Evolutionary conservation across 92 coral and sea anemone genomes (phyloP), one percentile per base, ranked within the genome.

Genomic region (Anthopleura xanthogrammica): DNA sequence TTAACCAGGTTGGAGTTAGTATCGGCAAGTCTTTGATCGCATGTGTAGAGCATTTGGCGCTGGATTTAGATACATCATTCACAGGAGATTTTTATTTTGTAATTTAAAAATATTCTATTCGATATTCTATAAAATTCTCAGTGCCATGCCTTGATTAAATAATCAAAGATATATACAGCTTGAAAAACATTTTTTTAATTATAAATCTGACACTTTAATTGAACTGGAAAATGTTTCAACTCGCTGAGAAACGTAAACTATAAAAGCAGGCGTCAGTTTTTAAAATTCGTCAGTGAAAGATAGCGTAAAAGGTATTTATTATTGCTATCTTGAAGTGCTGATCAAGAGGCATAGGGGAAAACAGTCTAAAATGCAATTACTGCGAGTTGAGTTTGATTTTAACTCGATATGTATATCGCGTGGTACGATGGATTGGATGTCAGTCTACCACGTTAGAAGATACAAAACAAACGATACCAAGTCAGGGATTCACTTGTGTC

Each of bases 321-420:
- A 68, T 36, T 68, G 74, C 74, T 68, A 68, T 68, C 29, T 29
- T 68, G 74, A 68, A 68, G 74, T 24, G 74, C 16, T 23, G 41
- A 36, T 29, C 41, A 68, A 68, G 74, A 68, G 41, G 74, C 74
- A 42, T 2, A 64, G 72, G 42, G 41, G 16, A 36, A 68, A 68
- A 23, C 41, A 68, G 74, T 68, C 42, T 24, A 68, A 68, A 68
- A 68, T 23, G 74, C 41, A 68, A 68, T 68, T 68, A 68, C 40
- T 4, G 17, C 16, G 22, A 64, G 24, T 64, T 9, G 7, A 64
- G 72, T 19, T 64, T 29, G 74, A 8, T 24, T 68, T 29, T 2
- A 12, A 36, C 74, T 62, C 4, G 74, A 68, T 68, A 68, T n/a
- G n/a, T 5, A 16, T 7, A 24, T 68, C 41, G 74, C 42, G 74